These are phyloP conservation scores for Tridacna crocea DNA, from an alignment of 2,888 invertebrate species.

Conservation along the genomic window DNA sequence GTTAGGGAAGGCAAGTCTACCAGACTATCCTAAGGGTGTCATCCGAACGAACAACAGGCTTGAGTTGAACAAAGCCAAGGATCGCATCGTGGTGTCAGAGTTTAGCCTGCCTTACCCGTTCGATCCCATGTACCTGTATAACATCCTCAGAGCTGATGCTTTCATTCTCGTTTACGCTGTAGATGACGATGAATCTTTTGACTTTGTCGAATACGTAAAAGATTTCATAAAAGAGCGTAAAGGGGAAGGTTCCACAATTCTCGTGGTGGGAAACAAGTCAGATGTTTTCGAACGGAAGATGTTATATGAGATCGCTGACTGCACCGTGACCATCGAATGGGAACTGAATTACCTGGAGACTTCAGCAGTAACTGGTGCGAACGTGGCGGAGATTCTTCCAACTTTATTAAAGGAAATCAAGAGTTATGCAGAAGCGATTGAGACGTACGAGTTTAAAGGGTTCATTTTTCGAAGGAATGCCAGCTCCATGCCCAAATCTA, in stretches of 20 bases:
- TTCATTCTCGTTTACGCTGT: constrained; percentile 20
- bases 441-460: constrained; percentile 1
- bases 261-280: constrained; percentile 21
- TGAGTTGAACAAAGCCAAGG: not conserved
- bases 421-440: not conserved
- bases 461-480: not conserved
- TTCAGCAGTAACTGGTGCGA: not conserved
- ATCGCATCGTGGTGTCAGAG: not conserved
- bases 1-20: not conserved
- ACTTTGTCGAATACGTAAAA: constrained; percentile 5
- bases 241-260: constrained; percentile 1
- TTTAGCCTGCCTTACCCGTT: not conserved
- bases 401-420: not conserved
- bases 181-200: constrained; percentile 6
- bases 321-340: constrained; percentile 7
- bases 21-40: not conserved
- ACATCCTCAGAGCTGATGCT: not conserved
- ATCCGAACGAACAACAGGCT: not conserved
- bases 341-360: constrained; percentile 8
- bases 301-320: constrained; percentile 4
- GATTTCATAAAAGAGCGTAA: constrained; percentile 5
- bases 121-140: not conserved
- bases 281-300: not conserved
- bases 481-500: not conserved
- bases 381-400: constrained; percentile 4